Conservation (phyloP, 2,113 vertebrate genomes). For the Istiophorus platypterus region DNA sequence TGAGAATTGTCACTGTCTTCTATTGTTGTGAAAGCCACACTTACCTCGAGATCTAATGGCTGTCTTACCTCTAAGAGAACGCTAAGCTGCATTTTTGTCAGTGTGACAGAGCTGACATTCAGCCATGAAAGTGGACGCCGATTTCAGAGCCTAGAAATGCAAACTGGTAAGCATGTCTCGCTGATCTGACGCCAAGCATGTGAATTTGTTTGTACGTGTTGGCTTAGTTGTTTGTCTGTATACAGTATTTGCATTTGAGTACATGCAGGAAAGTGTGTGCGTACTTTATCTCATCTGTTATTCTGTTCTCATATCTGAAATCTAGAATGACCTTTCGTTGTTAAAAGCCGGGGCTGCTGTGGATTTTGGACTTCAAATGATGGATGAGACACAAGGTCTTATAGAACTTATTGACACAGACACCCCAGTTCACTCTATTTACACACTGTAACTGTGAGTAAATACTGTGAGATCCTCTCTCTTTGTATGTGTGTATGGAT, state of each 20-base stretch:
- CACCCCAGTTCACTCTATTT: constrained; percentile 31
- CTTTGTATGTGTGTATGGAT: not conserved
- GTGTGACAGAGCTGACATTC: constrained; percentile 43
- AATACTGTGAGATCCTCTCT: constrained; percentile 27
- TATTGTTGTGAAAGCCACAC: constrained; percentile 28
- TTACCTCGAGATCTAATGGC: constrained; percentile 41
- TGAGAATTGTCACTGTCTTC: constrained; percentile 32
- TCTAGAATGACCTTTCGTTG: constrained; percentile 42
- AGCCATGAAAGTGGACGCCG: constrained; percentile 50
- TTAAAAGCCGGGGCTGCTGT: constrained; percentile 4
- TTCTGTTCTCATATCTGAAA: constrained; percentile 21
- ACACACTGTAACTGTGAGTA: constrained; percentile 18
- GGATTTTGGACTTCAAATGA: constrained; percentile 47
- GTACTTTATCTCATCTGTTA: not conserved
- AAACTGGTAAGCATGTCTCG: constrained; percentile 13
- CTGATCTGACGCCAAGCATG: constrained; percentile 39
- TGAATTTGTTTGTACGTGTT: constrained; percentile 18
- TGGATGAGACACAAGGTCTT: constrained; percentile 26
- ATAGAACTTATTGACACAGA: constrained; percentile 32
- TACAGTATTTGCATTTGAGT: not conserved
- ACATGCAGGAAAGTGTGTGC: not conserved
- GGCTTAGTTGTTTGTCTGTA: constrained; percentile 7
- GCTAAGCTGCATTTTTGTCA: constrained; percentile 27
- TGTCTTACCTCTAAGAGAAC: constrained; percentile 34
- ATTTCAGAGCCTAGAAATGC: constrained; percentile 43